These are phyloP conservation scores for Bemisia tabaci DNA, from an alignment of 1,140 invertebrate genomes.

Conservation along the genomic window DNA sequence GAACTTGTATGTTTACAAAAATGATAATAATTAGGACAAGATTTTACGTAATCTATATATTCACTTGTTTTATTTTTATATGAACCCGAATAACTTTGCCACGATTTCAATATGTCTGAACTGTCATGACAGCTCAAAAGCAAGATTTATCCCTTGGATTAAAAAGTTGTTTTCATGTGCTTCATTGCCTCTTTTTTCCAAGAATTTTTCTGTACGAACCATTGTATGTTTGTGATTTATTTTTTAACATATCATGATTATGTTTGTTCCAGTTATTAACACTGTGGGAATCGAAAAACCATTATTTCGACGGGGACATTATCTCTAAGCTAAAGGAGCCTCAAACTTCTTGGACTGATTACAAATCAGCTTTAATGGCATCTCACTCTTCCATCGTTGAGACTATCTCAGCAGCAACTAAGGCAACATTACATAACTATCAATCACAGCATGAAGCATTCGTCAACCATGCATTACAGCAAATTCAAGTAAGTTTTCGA, in stretches of 20 bases:
- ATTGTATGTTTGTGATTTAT: no score
- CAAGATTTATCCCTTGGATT: no score
- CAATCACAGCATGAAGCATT: constrained; percentile 93
- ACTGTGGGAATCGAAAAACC: constrained; percentile 90
- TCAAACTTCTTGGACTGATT: constrained; percentile 62
- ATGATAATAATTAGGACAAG: no score
- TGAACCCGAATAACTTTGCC: no score
- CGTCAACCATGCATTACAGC: constrained; percentile 74
- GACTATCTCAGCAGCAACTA: constrained; percentile 56
- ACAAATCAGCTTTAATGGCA: constrained; percentile 65
- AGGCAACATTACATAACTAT: constrained; percentile 63
- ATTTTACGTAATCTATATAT: no score
- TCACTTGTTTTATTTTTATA: no score
- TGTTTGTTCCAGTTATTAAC: constrained; percentile 53
- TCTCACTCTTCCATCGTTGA: constrained; percentile 61
- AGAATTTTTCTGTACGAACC: no score
- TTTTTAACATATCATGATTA: constrained; percentile 10
- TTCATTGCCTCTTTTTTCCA: no score
- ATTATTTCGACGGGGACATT: constrained; percentile 75
- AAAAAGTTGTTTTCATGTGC: no score
- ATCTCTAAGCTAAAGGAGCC: constrained; percentile 73
- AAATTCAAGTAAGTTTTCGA: constrained; percentile 59
- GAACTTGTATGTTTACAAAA: no score
- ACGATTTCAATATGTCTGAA: no score
- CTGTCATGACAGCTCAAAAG: no score